Base-by-base conservation (phyloP, 1,140 invertebrate genomes). In the Meteorus sp. region DNA sequence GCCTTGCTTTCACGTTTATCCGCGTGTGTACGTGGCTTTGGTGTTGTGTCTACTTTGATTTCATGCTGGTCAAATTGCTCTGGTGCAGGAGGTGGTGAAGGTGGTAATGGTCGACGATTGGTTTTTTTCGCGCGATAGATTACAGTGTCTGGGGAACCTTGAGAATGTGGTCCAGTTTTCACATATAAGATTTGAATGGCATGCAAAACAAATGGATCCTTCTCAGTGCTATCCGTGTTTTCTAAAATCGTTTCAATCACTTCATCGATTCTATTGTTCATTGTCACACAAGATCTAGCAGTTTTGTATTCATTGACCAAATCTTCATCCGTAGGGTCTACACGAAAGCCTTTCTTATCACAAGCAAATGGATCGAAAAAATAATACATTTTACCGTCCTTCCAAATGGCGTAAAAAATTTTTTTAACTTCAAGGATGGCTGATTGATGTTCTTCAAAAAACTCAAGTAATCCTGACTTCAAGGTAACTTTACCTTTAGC, bases 331-430 rank as follows among this genome's bases (percentile, higher is more conserved):
- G 19, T 54, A 0, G 51, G 25, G 33, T 68, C 47, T 0, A 75
- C 50, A 4, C 76, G 59, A 20, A 73, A 75, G 0, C 77, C 78
- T 8, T 72, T 67, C 0, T 61, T 44, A 33, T 80, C 73, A 33
- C 77, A 80, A 0, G 69, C 69, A 20, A 75, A 76, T 0, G 76
- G 76, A 59, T 80, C 76, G 3, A 79, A 53, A 20, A 73, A 71
- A 8, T 77, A 79, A 15, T 70, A 80, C 8, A 70, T 76, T 0
- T 68, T 55, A 3, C 65, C 62, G 11, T 73, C 68, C 22, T 68
- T 76, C 78, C 78, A 80, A 13, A 80, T 63, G 0, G 76, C 71
- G 23, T 76, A 79, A 37, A 65, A 77, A 0, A 45, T 57, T 3
- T 73, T 74, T 6, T 77, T 76, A 0, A 77, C 60, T 43, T 79